These are phyloP conservation scores for Oostethus manadensis DNA, from an alignment of 2,113 vertebrate genomes.

Conservation along the genomic window DNA sequence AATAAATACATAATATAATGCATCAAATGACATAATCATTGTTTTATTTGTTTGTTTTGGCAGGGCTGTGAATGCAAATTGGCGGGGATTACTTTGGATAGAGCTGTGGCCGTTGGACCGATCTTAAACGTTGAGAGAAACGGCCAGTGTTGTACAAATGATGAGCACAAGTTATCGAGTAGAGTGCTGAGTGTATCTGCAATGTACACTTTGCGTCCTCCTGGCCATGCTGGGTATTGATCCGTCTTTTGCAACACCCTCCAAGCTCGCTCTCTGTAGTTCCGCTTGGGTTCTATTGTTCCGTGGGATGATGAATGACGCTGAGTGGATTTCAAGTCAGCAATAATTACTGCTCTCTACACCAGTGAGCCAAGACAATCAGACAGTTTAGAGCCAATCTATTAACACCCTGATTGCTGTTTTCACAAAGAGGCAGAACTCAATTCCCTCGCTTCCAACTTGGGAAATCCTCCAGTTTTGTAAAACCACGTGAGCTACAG, in stretches of 20 bases:
- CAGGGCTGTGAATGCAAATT: no score
- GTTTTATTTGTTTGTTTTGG: no score
- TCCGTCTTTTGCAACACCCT: conserved; percentile 3
- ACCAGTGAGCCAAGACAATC: conserved; percentile 37
- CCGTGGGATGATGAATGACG: conserved; percentile 36
- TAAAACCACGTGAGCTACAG: conserved; percentile 15
- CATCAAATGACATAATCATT: no score
- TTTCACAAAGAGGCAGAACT: conserved; percentile 48
- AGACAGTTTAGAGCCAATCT: conserved; percentile 36
- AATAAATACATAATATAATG: no score
- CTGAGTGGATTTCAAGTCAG: conserved; percentile 40
- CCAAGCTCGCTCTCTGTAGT: conserved; percentile 4
- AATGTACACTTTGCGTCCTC: not conserved
- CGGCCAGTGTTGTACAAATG: no score
- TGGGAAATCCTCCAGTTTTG: conserved; percentile 26
- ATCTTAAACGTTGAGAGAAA: not conserved
- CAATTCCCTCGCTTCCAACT: conserved; percentile 35
- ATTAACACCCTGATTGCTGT: conserved; percentile 44
- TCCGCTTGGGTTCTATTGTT: conserved; percentile 14
- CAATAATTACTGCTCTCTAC: conserved; percentile 47
- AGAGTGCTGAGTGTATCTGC: not conserved
- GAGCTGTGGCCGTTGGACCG: no score
- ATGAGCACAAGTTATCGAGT: no score
- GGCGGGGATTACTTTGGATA: no score
- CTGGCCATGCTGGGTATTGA: conserved; percentile 10